These are phyloP conservation scores for Dicaeum eximium DNA, from an alignment of 2,113 vertebrate genomes.

Conservation along the genomic window DNA sequence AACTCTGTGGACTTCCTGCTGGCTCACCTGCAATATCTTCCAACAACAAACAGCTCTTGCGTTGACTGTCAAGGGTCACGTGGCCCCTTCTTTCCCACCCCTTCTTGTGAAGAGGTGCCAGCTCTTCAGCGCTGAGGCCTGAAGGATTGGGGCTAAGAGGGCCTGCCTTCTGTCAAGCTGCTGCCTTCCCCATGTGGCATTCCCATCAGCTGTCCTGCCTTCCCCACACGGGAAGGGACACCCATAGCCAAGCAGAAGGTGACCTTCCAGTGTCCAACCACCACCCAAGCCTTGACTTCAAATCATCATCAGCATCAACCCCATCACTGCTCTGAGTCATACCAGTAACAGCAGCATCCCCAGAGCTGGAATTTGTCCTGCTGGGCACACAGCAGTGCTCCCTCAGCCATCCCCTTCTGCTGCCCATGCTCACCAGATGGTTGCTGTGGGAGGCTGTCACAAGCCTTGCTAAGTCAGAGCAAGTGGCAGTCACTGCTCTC, in stretches of 20 bases:
- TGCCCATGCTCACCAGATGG: neutral
- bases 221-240: neutral
- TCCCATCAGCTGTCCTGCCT: neutral
- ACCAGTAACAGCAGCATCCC: neutral
- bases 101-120: fast-evolving
- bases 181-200: neutral
- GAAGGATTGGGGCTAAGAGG: neutral
- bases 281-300: neutral
- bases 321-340: neutral
- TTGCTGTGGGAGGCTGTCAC: neutral
- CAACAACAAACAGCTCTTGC: neutral
- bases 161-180: neutral
- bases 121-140: neutral
- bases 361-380: fast-evolving
- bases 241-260: neutral
- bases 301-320: neutral
- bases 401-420: neutral
- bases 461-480: neutral
- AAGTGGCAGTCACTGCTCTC: neutral
- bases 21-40: neutral
- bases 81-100: neutral
- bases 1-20: neutral
- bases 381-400: neutral
- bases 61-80: fast-evolving
- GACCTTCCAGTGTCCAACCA: too few species aligned